phyloP scores from a whole-genome alignment of 1,140 invertebrate genomes.

The Lepidostoma basale region DNA sequence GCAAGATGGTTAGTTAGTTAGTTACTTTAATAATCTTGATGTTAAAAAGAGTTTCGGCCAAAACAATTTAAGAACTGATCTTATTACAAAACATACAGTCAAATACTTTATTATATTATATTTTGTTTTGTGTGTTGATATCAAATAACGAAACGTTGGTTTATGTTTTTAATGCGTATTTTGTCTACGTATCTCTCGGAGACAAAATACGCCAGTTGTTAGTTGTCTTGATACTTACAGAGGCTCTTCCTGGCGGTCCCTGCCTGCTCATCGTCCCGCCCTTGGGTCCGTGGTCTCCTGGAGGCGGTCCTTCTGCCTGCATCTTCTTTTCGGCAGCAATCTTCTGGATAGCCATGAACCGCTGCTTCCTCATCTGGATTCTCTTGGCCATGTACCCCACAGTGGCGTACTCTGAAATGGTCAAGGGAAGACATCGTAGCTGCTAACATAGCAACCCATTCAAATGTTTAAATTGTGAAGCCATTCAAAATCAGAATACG shows the following conservation, averaged over 20 bases:
- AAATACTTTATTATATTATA: too few species aligned
- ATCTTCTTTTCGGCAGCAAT: constrained; percentile 89
- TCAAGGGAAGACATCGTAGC: not conserved
- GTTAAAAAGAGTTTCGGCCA: too few species aligned
- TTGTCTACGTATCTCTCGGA: too few species aligned
- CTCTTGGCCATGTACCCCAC: constrained; percentile 95
- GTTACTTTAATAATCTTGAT: too few species aligned
- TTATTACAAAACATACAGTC: too few species aligned
- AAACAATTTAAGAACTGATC: too few species aligned
- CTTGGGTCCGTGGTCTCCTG: constrained; percentile 70
- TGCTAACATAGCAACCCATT: not conserved
- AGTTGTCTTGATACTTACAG: constrained; percentile 52
- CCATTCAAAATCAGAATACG: not conserved
- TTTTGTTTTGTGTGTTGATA: too few species aligned
- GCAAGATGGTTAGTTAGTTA: too few species aligned
- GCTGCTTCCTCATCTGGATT: constrained; percentile 93
- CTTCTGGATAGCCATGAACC: constrained; percentile 85
- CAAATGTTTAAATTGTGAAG: too few species aligned
- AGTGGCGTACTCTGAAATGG: constrained; percentile 84
- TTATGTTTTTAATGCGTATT: too few species aligned
- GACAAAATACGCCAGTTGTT: too few species aligned
- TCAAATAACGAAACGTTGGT: too few species aligned
- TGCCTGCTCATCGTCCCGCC: constrained; percentile 56
- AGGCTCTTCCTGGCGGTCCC: constrained; percentile 55
- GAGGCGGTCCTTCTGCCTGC: constrained; percentile 71